Evolutionary conservation across 2,113 vertebrate genomes (phyloP).

Genomic region (Vidua chalybeata): DNA sequence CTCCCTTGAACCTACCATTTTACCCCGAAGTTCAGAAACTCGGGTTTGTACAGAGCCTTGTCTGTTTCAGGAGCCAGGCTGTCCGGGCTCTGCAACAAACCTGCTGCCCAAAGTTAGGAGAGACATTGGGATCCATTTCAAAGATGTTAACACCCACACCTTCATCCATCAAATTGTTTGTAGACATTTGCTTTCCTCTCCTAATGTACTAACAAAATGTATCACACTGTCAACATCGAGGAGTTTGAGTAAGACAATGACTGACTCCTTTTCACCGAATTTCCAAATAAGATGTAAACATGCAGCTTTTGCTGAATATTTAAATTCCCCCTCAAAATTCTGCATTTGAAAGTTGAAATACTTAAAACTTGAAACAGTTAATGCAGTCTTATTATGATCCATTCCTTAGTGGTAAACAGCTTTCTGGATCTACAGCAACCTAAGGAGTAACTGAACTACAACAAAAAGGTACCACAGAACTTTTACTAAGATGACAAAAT

Average conservation of each 20-base stretch:
- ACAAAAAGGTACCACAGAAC: not conserved
- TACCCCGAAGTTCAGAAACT: not conserved
- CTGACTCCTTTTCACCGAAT: not conserved
- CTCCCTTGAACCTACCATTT: fast-evolving
- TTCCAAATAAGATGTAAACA: not conserved
- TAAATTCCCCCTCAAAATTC: not conserved
- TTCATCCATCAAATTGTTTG: not conserved
- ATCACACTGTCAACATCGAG: not conserved
- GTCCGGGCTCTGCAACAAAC: not conserved
- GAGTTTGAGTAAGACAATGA: not conserved
- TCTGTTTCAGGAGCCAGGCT: not conserved
- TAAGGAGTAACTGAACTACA: not conserved
- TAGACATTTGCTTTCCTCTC: not conserved
- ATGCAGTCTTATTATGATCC: not conserved
- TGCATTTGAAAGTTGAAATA: not conserved
- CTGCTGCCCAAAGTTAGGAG: not conserved
- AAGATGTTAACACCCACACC: not conserved
- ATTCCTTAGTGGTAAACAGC: not conserved
- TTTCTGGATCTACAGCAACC: not conserved
- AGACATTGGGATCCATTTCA: not conserved
- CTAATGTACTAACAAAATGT: not conserved
- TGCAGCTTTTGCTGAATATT: not conserved
- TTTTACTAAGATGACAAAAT: not conserved
- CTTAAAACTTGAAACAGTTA: not conserved
- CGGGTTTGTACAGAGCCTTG: not conserved